Percentiles rank a stretch among this genome's conserved stretches.
Conservation (phyloP, 2,888 invertebrate genomes). For the Taphrorychus bicolor region DNA sequence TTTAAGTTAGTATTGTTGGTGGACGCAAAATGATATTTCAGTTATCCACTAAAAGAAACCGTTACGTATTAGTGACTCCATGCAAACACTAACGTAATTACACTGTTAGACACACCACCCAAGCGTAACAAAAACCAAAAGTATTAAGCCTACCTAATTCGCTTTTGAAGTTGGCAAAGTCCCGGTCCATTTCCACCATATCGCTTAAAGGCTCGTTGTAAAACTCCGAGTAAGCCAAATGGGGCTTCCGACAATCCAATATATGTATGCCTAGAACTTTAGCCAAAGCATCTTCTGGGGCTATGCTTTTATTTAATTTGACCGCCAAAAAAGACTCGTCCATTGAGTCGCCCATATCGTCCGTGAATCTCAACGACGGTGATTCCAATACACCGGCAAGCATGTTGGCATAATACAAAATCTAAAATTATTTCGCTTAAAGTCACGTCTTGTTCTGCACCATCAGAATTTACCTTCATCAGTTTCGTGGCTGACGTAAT, state of each 20-base stretch:
- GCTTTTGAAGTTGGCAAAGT: constrained; percentile 89
- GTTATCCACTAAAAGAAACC: constrained; percentile 1
- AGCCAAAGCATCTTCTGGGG: constrained; percentile 70
- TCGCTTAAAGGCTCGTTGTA: constrained; percentile 95
- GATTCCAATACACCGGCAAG: constrained; percentile 81
- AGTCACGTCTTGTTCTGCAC: not conserved
- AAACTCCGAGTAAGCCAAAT: constrained; percentile 87
- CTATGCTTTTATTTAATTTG: constrained; percentile 55
- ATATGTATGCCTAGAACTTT: constrained; percentile 77
- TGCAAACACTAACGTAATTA: not conserved
- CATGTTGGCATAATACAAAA: constrained; percentile 88
- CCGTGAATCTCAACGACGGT: constrained; percentile 65
- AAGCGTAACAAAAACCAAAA: too few relatives aligned
- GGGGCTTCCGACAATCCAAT: constrained; percentile 83
- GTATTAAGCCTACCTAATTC: too few relatives aligned
- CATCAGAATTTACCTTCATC: constrained; percentile 71
- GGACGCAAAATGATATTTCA: not conserved
- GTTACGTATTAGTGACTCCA: not conserved
- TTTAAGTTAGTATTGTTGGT: constrained; percentile 22
- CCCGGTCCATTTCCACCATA: constrained; percentile 91
- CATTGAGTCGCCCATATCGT: constrained; percentile 61
- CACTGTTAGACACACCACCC: too few relatives aligned
- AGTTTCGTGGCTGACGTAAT: constrained; percentile 87
- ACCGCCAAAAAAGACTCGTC: constrained; percentile 58
- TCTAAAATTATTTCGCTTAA: constrained; percentile 58